Evolutionary conservation across 2,797 vertebrate genomes (phyloP), one percentile per base, ranked within the genome.

Genomic region (Distichodus sexfasciatus): DNA sequence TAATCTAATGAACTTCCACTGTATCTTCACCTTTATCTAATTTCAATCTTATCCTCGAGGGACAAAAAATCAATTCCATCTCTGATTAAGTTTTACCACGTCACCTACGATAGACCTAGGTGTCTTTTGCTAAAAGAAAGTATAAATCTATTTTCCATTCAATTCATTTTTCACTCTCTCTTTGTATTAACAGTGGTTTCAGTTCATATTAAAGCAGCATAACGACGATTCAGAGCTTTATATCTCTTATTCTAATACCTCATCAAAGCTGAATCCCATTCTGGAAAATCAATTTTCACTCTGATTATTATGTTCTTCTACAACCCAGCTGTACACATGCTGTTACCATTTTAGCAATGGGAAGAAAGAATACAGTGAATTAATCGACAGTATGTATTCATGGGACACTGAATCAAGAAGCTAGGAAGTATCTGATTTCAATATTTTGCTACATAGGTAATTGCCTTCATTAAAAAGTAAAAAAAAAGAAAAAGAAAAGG

Each of bases 141-240:
- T 82, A 82, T 76, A 74, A 83, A 57, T 71, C 70, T 68, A 80
- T 71, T 78, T 74, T 68, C 51, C 50, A 66, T n/a, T n/a, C n/a
- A 51, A 72, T 78, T 74, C 68, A 78, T 78, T 76, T 76, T 73
- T 76, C 76, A 74, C 66, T 74, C 62, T 51, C 53, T 36, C 69
- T 60, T 66, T 74, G 84, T 88, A 79, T 65, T 84, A 76, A 76
- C 70, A 80, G 85, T 85, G 87, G 90, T 90, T 86, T 78, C 76
- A 81, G 76, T 86, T 89, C 88, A 90, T 90, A 91, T 89, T 86
- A 87, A 85, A 90, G 83, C 82, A 76, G 79, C 81, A 82, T 91
- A 92, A 92, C 91, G 90, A 92, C 92, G 89, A 92, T 91, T 91
- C 90, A 92, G 87, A 88, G 89, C 87, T 87, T 88, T 90, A 91